Base-by-base conservation (phyloP, 2,797 vertebrate species). In the Halcyon chelicuti region DNA sequence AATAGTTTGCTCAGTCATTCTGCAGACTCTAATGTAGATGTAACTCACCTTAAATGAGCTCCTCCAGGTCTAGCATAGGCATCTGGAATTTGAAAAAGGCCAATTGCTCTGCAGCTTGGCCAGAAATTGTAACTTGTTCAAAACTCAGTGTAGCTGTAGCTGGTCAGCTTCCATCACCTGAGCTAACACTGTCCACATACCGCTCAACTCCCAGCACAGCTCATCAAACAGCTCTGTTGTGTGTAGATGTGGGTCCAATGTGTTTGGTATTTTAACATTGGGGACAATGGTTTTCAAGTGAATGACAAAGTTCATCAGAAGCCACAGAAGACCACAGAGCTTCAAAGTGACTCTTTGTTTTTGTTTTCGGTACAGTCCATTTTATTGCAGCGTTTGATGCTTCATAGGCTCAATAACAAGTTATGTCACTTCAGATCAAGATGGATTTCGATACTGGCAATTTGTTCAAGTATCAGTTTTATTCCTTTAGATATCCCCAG, bases 281-380 rank as follows among this genome's bases (percentile, higher is more conserved):
- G 28, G 35, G 4, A 42, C 5, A 9, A 26, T 0, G 0, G 8
- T 29, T 57, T 80, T 46, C 18, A 67, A n/a, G 14, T 3, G 4
- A 52, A 66, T 17, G 12, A 44, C 12, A 10, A 39, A 52, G 33
- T 54, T 68, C 22, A 25, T 61, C 55, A 80, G n/a, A 58, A 74
- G 42, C 18, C 58, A 37, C 3, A 37, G 44, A 68, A 46, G 12
- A 54, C 9, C 35, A 63, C 17, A 55, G 35, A 35, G 21, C 29
- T 75, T 33, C 12, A 33, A 10, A 49, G 18, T 11, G 37, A 58
- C 31, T 16, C 81, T 85, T 31, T n/a, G 9, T 16, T 84, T 85
- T 31, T n/a, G 9, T 39, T 76, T 58, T 37, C 31, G 23, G 35
- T 25, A 44, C 5, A 29, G 22, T 21, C 20, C 2, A 17, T 70